Percentiles rank a stretch among this genome's conserved stretches.
Conservation (phyloP, 1,140 invertebrate genomes). For the Drosophila seguyi region DNA sequence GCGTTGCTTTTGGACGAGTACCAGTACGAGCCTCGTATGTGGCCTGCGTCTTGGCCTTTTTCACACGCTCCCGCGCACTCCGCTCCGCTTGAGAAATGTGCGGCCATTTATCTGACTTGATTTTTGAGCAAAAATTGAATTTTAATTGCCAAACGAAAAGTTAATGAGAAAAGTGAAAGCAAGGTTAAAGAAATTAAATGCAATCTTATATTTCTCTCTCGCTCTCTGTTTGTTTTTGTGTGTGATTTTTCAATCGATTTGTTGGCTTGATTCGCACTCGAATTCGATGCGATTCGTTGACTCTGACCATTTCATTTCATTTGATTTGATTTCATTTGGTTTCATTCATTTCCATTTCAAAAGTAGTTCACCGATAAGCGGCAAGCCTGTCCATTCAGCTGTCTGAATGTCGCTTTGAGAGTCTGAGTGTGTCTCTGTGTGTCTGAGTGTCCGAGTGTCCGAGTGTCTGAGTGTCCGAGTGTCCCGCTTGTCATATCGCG, state of each 20-base stretch:
- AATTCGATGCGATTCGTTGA: constrained; percentile 48
- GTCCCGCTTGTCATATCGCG: constrained; percentile 68
- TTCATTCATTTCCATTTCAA: constrained; percentile 65
- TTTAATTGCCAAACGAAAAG: constrained; percentile 82
- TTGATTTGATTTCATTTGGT: constrained; percentile 41
- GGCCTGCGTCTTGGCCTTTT: constrained; percentile 56
- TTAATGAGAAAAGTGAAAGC: constrained; percentile 84
- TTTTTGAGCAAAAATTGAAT: constrained; percentile 74
- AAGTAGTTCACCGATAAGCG: constrained; percentile 78
- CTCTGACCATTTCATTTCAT: constrained; percentile 33
- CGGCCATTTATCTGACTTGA: constrained; percentile 68
- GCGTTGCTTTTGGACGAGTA: constrained; percentile 31
- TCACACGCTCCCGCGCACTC: constrained; percentile 72
- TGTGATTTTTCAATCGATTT: constrained; percentile 76
- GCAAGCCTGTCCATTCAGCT: constrained; percentile 34
- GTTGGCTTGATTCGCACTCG: constrained; percentile 55
- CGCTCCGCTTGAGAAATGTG: constrained; percentile 57
- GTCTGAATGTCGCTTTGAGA: constrained; percentile 23
- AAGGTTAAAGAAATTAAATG: constrained; percentile 82
- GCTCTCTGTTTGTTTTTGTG: constrained; percentile 27
- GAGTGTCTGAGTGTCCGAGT: neutral
- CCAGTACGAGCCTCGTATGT: constrained; percentile 3
- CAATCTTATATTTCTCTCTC: constrained; percentile 33
- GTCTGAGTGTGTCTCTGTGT: constrained; percentile 18
- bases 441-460: too few species aligned